Evolutionary conservation across 1,140 invertebrate genomes (phyloP).

Genomic region (Geopemphigus sp.): DNA sequence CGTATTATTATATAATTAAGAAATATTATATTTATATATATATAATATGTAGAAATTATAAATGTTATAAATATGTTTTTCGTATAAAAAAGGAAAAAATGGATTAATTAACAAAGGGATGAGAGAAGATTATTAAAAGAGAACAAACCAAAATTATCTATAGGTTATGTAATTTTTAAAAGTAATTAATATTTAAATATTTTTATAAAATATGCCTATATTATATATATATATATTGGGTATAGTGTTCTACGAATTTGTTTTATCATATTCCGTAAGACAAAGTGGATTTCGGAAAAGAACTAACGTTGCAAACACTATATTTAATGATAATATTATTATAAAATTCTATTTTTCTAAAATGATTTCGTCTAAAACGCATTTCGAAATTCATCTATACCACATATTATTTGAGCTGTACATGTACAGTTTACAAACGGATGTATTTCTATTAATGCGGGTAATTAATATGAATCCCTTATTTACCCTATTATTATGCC

Average conservation of each 20-base stretch:
- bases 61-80: conserved; percentile 6
- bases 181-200: conserved; percentile 4
- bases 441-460: neutral
- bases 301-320: neutral
- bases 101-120: neutral
- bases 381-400: conserved; percentile 19
- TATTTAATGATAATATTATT: too few relatives aligned
- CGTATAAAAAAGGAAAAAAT: conserved; percentile 25
- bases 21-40: neutral
- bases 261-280: neutral
- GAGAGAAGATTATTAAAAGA: neutral
- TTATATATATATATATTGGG: too few relatives aligned
- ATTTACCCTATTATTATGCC: neutral
- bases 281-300: neutral
- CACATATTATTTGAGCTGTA: neutral
- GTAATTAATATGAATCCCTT: conserved; percentile 29
- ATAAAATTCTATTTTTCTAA: conserved; percentile 17
- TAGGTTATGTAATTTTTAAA: neutral
- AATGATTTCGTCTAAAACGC: neutral
- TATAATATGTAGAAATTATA: neutral
- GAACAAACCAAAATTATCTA: too few relatives aligned
- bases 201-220: neutral
- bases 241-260: too few relatives aligned
- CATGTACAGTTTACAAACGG: neutral
- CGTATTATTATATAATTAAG: neutral